Conservation (phyloP, 2,888 invertebrate species). For the Dryobotodes eremita region DNA sequence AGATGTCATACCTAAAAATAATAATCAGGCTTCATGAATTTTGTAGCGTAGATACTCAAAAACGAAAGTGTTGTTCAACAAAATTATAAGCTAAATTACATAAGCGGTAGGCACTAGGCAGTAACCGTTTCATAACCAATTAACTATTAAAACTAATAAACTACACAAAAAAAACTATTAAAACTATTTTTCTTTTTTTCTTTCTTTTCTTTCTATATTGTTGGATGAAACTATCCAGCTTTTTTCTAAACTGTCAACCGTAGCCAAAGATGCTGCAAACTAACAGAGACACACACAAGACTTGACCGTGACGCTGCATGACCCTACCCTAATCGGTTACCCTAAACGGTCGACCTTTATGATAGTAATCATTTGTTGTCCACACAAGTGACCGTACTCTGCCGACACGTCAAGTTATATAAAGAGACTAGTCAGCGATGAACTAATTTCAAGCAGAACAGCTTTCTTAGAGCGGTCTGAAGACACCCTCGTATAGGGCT, state of each 20-base stretch:
- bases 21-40: background rate
- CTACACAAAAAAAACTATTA: too few relatives aligned
- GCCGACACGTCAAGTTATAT: background rate
- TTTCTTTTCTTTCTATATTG: too few relatives aligned
- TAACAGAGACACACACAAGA: background rate
- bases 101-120: too few relatives aligned
- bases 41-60: too few relatives aligned
- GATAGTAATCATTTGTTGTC: slow-evolving; percentile 11
- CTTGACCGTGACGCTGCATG: slow-evolving; percentile 31
- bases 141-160: too few relatives aligned
- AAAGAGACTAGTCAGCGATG: slow-evolving; percentile 4
- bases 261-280: background rate
- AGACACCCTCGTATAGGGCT: background rate
- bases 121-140: too few relatives aligned
- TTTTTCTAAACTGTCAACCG: background rate
- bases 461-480: background rate
- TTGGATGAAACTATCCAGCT: too few relatives aligned
- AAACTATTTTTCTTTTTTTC: too few relatives aligned
- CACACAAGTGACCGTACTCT: background rate
- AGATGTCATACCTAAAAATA: background rate
- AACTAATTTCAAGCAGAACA: background rate
- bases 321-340: too few relatives aligned
- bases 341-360: background rate
- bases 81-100: background rate
- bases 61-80: background rate